Evolutionary conservation across 2,113 vertebrate genomes (phyloP).

Genomic region (Eulemur rufifrons): DNA sequence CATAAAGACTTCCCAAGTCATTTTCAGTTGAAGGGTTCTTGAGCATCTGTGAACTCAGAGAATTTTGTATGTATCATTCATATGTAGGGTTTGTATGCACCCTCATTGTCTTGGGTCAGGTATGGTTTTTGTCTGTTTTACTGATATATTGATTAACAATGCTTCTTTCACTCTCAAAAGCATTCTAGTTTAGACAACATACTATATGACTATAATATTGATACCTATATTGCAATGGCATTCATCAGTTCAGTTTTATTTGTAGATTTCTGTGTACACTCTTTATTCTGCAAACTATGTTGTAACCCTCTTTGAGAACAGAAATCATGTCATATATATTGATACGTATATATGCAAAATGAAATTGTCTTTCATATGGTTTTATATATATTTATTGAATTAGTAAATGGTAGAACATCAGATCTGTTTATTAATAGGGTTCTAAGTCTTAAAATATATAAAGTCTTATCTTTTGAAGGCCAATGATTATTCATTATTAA

Average conservation of each 20-base stretch:
- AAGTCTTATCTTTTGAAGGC: not conserved
- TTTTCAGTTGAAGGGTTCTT: not conserved
- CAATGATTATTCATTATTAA: constrained; percentile 25
- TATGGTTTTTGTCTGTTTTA: not conserved
- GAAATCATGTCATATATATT: not conserved
- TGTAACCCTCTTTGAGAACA: not conserved
- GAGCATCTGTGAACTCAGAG: not conserved
- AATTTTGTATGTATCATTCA: not conserved
- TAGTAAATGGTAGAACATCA: not conserved
- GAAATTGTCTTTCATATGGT: not conserved
- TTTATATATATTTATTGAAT: not conserved
- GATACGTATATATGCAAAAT: not conserved
- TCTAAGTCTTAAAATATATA: constrained; percentile 9
- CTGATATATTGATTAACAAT: not conserved
- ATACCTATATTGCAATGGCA: not conserved
- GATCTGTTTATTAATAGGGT: not conserved
- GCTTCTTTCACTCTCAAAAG: not conserved
- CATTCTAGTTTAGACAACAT: not conserved
- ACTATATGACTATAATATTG: not conserved
- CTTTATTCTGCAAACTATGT: not conserved
- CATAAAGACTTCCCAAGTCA: not conserved
- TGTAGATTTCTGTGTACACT: not conserved
- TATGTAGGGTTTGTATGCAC: not conserved
- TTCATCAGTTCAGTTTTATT: not conserved
- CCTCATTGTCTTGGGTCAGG: not conserved